Evolutionary conservation across 2,113 vertebrate species (phyloP).

Genomic region (Perca flavescens): DNA sequence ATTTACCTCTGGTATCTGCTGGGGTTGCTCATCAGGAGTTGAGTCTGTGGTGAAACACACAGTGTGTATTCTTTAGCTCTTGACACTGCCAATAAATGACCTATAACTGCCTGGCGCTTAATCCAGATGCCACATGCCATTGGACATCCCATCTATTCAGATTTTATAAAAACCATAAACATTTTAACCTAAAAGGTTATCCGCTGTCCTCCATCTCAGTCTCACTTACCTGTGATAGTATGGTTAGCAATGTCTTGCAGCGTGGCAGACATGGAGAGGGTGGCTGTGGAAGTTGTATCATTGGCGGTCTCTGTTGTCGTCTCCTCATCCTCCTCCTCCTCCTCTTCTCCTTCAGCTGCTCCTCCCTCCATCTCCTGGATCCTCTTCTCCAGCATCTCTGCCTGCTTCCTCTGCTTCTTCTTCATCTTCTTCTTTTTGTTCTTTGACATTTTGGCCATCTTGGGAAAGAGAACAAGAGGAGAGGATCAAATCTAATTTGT

Average conservation of each 20-base stretch:
- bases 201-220: neutral
- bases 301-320: constrained; percentile 84
- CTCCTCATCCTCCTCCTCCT: constrained; percentile 73
- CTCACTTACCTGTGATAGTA: constrained; percentile 66
- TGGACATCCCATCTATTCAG: neutral
- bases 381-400: constrained; percentile 93
- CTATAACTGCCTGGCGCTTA: neutral
- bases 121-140: neutral
- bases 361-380: constrained; percentile 93
- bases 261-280: constrained; percentile 66
- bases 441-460: constrained; percentile 97
- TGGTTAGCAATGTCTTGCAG: constrained; percentile 69
- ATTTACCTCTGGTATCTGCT: constrained; percentile 20
- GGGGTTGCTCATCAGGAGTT: constrained; percentile 41
- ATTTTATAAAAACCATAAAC: neutral
- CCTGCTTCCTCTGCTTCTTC: constrained; percentile 97
- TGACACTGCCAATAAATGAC: neutral
- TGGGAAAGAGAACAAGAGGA: neutral
- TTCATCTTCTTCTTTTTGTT: constrained; percentile 98
- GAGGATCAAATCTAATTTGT: neutral
- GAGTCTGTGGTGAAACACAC: constrained; percentile 44
- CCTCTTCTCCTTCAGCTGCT: constrained; percentile 75
- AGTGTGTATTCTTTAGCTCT: neutral
- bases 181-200: neutral
- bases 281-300: constrained; percentile 67